Percentiles rank a stretch among this genome's conserved stretches.
phyloP scores from a whole-genome alignment of 2,797 vertebrate species.

The Tapirus indicus region DNA sequence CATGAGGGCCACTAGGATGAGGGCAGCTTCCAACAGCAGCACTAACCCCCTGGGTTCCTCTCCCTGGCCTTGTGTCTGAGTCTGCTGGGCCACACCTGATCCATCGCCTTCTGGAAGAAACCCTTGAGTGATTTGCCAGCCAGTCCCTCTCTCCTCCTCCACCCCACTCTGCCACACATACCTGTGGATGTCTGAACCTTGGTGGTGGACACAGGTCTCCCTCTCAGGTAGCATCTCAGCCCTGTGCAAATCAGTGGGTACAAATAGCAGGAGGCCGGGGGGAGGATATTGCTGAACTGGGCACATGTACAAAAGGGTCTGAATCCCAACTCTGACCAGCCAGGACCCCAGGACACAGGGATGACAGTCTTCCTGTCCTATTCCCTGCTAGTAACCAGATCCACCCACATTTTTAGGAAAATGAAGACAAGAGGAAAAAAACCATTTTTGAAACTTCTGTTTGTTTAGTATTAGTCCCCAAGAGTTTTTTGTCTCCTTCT shows the following conservation, averaged over 20 bases:
- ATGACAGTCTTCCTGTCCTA: background rate
- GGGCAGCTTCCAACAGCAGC: background rate
- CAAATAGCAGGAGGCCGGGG: background rate
- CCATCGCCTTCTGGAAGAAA: background rate
- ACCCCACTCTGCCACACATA: background rate
- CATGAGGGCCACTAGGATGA: background rate
- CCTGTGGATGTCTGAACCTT: background rate
- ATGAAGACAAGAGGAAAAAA: background rate
- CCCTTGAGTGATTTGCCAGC: background rate
- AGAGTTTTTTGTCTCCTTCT: background rate
- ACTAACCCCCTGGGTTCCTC: background rate
- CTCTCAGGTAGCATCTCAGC: too few species aligned
- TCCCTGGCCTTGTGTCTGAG: background rate
- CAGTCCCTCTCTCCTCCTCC: background rate
- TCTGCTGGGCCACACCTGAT: too few species aligned
- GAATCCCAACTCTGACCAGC: background rate
- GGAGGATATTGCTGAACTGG: background rate
- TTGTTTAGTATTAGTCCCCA: background rate
- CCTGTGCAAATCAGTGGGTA: background rate
- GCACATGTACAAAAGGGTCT: rapidly evolving
- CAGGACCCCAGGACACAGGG: background rate
- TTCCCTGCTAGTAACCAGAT: background rate
- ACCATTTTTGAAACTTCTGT: background rate
- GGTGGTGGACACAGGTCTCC: background rate
- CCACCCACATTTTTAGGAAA: background rate